Conservation (phyloP, 2,797 vertebrate species). For the Protosalanx chinensis region DNA sequence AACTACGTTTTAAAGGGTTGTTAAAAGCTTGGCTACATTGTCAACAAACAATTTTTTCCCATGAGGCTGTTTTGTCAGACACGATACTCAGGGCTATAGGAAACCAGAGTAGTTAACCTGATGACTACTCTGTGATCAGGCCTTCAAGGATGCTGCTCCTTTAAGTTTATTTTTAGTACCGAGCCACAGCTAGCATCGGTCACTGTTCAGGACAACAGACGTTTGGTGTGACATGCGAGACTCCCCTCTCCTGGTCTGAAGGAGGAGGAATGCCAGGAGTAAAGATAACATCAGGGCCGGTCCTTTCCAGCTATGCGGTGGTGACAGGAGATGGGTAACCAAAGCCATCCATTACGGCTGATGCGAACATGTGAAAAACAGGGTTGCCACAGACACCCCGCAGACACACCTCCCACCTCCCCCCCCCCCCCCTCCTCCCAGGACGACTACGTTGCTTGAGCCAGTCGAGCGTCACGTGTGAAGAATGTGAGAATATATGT, state of each 20-base stretch:
- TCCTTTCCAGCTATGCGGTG: too few species aligned
- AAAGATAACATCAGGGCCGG: slow-evolving; percentile 1
- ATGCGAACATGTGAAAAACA: too few species aligned
- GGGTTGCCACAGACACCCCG: too few species aligned
- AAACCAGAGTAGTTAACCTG: slow-evolving; percentile 1
- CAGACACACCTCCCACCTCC: too few species aligned
- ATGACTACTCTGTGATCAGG: slow-evolving; percentile 14
- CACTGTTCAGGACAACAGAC: slow-evolving; percentile 68
- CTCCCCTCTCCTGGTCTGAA: slow-evolving; percentile 59
- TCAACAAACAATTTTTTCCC: neutral
- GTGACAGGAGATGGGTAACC: too few species aligned
- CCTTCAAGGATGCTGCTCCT: slow-evolving; percentile 59
- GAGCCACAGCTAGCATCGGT: slow-evolving; percentile 64
- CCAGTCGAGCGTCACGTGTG: too few species aligned
- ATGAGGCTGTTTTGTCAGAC: too few species aligned
- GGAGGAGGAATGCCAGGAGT: slow-evolving; percentile 40
- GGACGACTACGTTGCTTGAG: too few species aligned
- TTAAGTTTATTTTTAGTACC: slow-evolving; percentile 83
- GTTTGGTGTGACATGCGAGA: slow-evolving; percentile 65
- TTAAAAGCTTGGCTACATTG: neutral
- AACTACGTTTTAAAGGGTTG: neutral
- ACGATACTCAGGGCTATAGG: neutral
- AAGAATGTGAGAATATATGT: too few species aligned
- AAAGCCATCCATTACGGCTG: too few species aligned
- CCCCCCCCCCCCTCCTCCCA: too few species aligned